Conservation (phyloP, 2,888 invertebrate species). For the Tigriopus californicus region DNA sequence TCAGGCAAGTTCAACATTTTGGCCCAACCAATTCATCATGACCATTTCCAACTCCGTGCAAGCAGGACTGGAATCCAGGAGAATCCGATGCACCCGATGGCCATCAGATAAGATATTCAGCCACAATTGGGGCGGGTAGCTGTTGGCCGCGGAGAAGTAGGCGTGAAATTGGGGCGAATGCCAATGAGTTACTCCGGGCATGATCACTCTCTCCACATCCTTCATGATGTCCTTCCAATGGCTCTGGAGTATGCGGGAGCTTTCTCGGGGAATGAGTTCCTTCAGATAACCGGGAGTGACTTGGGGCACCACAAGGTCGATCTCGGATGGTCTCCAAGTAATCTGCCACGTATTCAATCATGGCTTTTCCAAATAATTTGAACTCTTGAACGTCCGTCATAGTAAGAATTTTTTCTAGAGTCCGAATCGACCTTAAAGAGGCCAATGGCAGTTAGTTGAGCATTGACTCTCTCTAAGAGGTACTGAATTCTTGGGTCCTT, state of each 20-base stretch:
- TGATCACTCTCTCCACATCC: slow-evolving; percentile 67
- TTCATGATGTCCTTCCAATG: slow-evolving; percentile 68
- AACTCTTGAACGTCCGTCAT: slow-evolving; percentile 57
- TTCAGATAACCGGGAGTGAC: slow-evolving; percentile 78
- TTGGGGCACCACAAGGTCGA: slow-evolving; percentile 53
- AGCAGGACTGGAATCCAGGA: slow-evolving; percentile 72
- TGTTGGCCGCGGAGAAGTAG: slow-evolving; percentile 68
- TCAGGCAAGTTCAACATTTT: slow-evolving; percentile 73
- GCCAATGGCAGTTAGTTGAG: too few relatives aligned
- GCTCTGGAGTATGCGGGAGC: slow-evolving; percentile 63
- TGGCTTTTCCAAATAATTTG: slow-evolving; percentile 61
- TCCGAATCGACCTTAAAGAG: too few relatives aligned
- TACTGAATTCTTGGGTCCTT: too few relatives aligned
- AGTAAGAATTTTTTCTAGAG: too few relatives aligned
- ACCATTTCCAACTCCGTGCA: slow-evolving; percentile 88
- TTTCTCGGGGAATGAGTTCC: slow-evolving; percentile 53
- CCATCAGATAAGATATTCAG: slow-evolving; percentile 65
- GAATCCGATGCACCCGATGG: slow-evolving; percentile 66
- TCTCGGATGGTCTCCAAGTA: slow-evolving; percentile 67
- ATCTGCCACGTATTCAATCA: slow-evolving; percentile 75
- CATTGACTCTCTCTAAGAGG: too few relatives aligned
- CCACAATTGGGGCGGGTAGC: slow-evolving; percentile 67
- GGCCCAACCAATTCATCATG: slow-evolving; percentile 87
- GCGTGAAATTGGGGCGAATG: slow-evolving; percentile 83
- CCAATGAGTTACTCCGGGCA: slow-evolving; percentile 93